Conservation (phyloP, 2,797 vertebrate species). For the Ceryle rudis region DNA sequence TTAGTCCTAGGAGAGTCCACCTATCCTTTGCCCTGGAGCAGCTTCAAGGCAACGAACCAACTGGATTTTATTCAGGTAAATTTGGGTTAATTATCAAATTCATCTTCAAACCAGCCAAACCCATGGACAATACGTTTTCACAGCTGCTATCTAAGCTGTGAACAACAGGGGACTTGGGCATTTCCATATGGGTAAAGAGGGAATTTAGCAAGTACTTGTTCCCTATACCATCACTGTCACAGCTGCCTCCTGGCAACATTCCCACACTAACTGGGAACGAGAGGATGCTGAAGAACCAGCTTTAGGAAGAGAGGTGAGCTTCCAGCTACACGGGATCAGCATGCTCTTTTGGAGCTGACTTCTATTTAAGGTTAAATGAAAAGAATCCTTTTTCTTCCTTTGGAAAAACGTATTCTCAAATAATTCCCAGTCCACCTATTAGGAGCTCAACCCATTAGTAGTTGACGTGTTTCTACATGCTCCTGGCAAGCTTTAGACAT, state of each 20-base stretch:
- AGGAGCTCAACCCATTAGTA: conserved; percentile 54
- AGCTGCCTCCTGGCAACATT: neutral
- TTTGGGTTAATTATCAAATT: neutral
- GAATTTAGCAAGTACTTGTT: neutral
- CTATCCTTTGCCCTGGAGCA: neutral
- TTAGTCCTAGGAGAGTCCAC: neutral
- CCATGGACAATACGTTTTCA: neutral
- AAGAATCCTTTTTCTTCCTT: conserved; percentile 18
- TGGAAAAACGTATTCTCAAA: conserved; percentile 35
- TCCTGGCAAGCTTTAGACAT: conserved; percentile 61
- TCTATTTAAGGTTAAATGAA: conserved; percentile 22
- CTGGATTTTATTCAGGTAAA: neutral
- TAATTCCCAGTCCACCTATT: conserved; percentile 59
- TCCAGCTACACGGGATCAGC: neutral
- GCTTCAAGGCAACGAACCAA: neutral
- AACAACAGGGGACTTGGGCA: neutral
- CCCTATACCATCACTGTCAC: fast-evolving
- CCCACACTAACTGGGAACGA: neutral
- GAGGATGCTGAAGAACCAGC: neutral
- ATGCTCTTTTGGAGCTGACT: neutral
- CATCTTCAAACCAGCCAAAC: neutral
- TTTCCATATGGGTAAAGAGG: neutral
- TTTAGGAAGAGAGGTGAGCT: neutral
- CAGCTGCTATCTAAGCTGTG: neutral
- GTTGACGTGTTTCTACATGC: conserved; percentile 17